Evolutionary conservation across 2,888 invertebrate species (phyloP).

Genomic region (Agelastica alni): DNA sequence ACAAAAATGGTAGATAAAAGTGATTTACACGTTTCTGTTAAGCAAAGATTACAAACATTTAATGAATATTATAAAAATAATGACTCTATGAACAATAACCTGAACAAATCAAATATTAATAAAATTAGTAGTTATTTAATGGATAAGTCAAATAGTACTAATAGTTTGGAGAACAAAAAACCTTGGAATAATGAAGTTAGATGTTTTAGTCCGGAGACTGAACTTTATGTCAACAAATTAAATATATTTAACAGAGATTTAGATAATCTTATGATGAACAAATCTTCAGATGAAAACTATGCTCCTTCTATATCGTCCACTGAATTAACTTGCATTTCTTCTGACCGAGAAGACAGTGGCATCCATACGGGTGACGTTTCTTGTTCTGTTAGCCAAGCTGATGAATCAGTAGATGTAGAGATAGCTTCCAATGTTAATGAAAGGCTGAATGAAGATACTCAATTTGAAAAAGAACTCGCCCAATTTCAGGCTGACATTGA

Average conservation of each 20-base stretch:
- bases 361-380: constrained; percentile 80
- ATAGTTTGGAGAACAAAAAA: constrained; percentile 35
- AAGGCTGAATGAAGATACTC: constrained; percentile 39
- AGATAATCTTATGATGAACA: constrained; percentile 47
- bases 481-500: constrained; percentile 31
- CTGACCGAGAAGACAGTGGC: constrained; percentile 77
- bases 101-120: constrained; percentile 35
- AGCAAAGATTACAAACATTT: constrained; percentile 42
- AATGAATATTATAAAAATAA: constrained; percentile 41
- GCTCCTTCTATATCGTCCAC: constrained; percentile 61
- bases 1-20: constrained; percentile 40
- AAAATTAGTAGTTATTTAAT: constrained; percentile 47
- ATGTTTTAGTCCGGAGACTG: constrained; percentile 63
- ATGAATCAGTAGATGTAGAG: constrained; percentile 63
- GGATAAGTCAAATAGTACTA: constrained; percentile 40
- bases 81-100: constrained; percentile 34
- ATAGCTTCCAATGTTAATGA: constrained; percentile 48
- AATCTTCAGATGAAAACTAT: constrained; percentile 55
- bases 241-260: constrained; percentile 56
- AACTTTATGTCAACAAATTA: constrained; percentile 55
- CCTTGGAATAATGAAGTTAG: constrained; percentile 46
- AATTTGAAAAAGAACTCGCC: constrained; percentile 31
- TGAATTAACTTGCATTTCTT: constrained; percentile 64
- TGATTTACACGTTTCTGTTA: constrained; percentile 43
- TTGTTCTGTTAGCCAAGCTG: constrained; percentile 73